Evolutionary conservation across 2,888 invertebrate genomes (phyloP).

Genomic region (Nemapogon koenigi): DNA sequence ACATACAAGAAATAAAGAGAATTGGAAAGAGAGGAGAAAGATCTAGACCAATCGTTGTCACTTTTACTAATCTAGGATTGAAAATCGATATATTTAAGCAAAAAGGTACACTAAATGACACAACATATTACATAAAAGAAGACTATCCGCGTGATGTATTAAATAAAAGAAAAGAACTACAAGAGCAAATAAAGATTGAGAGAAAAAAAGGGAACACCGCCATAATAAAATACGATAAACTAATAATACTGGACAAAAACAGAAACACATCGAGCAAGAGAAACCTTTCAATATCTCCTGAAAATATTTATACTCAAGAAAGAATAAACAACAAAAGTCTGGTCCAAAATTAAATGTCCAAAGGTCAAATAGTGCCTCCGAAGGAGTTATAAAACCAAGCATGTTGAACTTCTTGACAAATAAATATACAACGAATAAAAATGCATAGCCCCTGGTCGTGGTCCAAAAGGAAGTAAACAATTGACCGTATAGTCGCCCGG

Average conservation of each 20-base stretch:
- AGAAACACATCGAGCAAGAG: not conserved
- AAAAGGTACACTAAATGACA: constrained; percentile 13
- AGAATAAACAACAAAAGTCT: constrained; percentile 2
- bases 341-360: not conserved
- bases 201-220: constrained; percentile 2
- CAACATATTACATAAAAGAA: constrained; percentile 15
- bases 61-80: constrained; percentile 14
- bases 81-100: constrained; percentile 15
- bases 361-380: constrained; percentile 1
- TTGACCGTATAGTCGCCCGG: too few relatives aligned
- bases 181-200: constrained; percentile 2
- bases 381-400: constrained; percentile 2
- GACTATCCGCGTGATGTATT: constrained; percentile 16
- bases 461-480: too few relatives aligned
- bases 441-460: too few relatives aligned
- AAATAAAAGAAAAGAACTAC: constrained; percentile 16
- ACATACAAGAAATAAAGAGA: constrained; percentile 16
- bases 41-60: constrained; percentile 7
- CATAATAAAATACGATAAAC: not conserved
- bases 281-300: not conserved
- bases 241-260: not conserved
- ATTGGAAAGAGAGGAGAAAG: constrained; percentile 12
- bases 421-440: constrained; percentile 1
- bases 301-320: not conserved
- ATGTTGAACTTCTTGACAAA: constrained; percentile 3